Base-by-base conservation (phyloP, 2,113 vertebrate genomes). In the Amblyornis subalaris region DNA sequence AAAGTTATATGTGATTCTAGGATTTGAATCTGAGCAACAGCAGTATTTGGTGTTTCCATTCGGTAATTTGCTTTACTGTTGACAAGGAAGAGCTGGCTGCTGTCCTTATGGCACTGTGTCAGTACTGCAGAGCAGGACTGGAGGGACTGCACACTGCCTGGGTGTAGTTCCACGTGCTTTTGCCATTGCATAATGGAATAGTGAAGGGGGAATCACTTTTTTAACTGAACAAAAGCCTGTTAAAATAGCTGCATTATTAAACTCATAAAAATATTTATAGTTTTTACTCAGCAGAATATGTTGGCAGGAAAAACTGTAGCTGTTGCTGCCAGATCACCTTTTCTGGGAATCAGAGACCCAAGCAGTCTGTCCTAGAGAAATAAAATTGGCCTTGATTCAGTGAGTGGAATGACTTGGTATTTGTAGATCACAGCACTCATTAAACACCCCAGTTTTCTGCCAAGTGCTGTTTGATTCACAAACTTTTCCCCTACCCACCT, bases 161-260 rank as follows among this genome's bases (percentile, higher is more conserved):
- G 29, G 33, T 25, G 12, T 40, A 31, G 44, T 57, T 72, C 35
- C 23, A 25, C 0, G 0, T 62, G 33, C 12, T 53, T 80, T 73
- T 85, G 17, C 20, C 50, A 8, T 50, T 61, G 45, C 28, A 19
- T 26, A 45, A 45, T 45, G 35, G n/a, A 74, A 21, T 15, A 65
- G n/a, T 38, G 55, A 70, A 55, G 29, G 12, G 40, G 26, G 8
- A 50, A 17, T 77, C 35, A 6, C 36, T 61, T 55, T 33, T 47
- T 67, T 69, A 92, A 62, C 54, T 14, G 22, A 36, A 31, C 35
- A 50, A 64, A 77, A 88, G 12, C 20, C 29, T 44, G 23, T 45
- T 73, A n/a, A 72, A 76, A 47, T 45, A 67, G 28, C 29, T 79
- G 48, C 29, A 12, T 57, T 77, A 17, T 50, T 40, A 66, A 77